Base-by-base conservation (phyloP, 1,140 invertebrate genomes). In the Heliconius himera region DNA sequence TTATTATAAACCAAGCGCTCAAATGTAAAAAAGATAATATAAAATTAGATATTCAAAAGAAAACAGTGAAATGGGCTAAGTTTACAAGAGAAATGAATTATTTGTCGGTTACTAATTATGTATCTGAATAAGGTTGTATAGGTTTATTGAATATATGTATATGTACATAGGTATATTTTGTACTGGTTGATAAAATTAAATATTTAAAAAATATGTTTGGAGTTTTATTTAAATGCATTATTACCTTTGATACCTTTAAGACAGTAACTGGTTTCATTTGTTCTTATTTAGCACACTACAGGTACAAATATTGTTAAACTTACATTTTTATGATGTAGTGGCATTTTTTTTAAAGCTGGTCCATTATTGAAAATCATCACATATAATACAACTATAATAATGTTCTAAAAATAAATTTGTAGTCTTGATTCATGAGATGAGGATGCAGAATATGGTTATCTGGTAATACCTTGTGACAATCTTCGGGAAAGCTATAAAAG, bases 1-100 rank as follows among this genome's bases (percentile, higher is more conserved):
- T 96, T 74, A 94, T 97, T 82, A 95, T 97, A 9, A 90, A 94
- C 75, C 96, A 96, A 85, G 97, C 96, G 88, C 87, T 97, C 20
- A 95, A 97, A 77, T 96, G 96, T 83, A 95, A 96, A 84, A 89
- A 95, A 33, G 95, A 95, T 9, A 95, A 96, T 66, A 90, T 97
- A 73, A 95, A 94, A 82, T 95, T 97, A 26, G 92, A 95, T 74
- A 93, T 95, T 79, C 81, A 91, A 36, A 95, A 95, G 84, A 94
- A 90, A 81, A 90, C 87, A 20, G 87, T 94, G 0, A 87, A 88
- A 60, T 93, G 87, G 89, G 75, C 91, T 20, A 80, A 81, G 46
- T 79, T 77, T 82, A 85, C 86, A 51, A 87, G 92, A 76, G 89
- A 90, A 74, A 91, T 92, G 86, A 88, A 84, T 54, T 90, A 85